Evolutionary conservation across 1,140 invertebrate genomes (phyloP).

Genomic region (Myzus persicae): DNA sequence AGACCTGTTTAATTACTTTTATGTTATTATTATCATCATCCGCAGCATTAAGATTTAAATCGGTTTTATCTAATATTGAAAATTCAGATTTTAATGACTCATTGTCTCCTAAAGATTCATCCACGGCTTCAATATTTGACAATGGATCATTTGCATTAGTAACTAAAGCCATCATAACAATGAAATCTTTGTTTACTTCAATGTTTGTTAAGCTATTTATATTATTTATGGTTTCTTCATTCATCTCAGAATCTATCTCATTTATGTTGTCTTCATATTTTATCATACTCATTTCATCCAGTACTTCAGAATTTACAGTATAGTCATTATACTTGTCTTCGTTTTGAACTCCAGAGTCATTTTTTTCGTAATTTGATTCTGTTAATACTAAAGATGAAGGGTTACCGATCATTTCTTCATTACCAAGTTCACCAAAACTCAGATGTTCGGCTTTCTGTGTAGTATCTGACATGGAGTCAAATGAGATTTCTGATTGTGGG

Average conservation of each 20-base stretch:
- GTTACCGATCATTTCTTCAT: not conserved
- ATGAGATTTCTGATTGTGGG: not conserved
- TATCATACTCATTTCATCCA: not conserved
- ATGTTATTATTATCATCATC: not conserved
- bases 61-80: not conserved
- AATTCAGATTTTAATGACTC: constrained; percentile 31
- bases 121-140: not conserved
- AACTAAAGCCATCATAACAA: constrained; percentile 40
- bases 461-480: not conserved
- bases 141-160: not conserved
- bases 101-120: not conserved
- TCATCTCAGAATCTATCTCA: not conserved
- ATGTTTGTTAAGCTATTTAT: not conserved
- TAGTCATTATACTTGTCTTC: not conserved
- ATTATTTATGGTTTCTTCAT: not conserved
- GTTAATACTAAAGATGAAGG: not conserved
- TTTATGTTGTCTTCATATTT: not conserved
- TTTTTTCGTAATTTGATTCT: not conserved
- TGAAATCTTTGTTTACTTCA: constrained; percentile 23
- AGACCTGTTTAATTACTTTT: not conserved
- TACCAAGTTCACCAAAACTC: not conserved
- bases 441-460: not conserved
- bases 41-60: not conserved
- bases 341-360: not conserved
- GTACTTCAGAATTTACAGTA: not conserved